Conservation (phyloP, 2,797 vertebrate species). For the Orestias chungarensis region DNA sequence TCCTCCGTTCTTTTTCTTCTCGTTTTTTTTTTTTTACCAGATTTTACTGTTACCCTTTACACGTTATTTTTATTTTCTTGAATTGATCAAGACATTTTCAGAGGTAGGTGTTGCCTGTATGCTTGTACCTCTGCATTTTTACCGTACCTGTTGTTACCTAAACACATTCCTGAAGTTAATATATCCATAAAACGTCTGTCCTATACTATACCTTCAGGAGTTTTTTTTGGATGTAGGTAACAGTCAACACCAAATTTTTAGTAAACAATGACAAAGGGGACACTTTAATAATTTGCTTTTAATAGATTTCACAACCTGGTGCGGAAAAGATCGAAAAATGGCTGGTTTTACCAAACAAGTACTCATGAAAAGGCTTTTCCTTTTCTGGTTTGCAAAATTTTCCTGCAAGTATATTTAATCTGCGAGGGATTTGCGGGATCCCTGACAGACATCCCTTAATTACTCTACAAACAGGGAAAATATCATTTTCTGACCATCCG, state of each 20-base stretch:
- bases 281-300: not conserved
- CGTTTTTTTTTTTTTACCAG: not conserved
- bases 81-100: not conserved
- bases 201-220: not conserved
- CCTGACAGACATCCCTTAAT: too few species aligned
- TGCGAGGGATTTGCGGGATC: too few species aligned
- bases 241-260: not conserved
- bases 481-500: too few species aligned
- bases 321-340: not conserved
- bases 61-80: not conserved
- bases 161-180: not conserved
- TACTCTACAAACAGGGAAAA: too few species aligned
- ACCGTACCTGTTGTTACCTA: too few species aligned
- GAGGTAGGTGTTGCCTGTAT: not conserved
- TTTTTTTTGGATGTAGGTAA: not conserved
- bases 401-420: too few species aligned
- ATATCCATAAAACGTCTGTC: not conserved
- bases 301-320: not conserved
- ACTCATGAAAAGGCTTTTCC: too few species aligned
- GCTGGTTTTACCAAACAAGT: too few species aligned
- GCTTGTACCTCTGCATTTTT: not conserved
- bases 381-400: too few species aligned
- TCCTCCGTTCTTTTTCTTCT: too few species aligned
- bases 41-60: not conserved
- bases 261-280: not conserved